These are phyloP conservation scores for Psammodynastes pulverulentus DNA, from an alignment of 2,113 vertebrate species.

Conservation along the genomic window DNA sequence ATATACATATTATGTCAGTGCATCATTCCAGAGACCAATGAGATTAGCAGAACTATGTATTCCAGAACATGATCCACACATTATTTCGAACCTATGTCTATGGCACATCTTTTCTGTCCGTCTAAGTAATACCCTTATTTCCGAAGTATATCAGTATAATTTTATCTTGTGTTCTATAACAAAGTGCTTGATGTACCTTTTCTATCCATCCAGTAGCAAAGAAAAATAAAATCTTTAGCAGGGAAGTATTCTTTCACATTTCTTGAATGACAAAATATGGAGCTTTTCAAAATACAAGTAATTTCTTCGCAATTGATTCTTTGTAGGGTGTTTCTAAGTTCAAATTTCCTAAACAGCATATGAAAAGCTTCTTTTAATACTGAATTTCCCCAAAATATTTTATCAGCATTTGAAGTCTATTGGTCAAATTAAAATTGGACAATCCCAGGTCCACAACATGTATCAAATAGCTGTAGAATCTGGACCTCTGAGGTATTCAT, in stretches of 20 bases:
- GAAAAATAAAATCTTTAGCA: background rate
- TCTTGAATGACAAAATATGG: background rate
- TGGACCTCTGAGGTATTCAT: background rate
- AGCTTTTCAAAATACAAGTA: background rate
- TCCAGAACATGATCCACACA: background rate
- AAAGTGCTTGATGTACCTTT: background rate
- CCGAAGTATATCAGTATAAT: background rate
- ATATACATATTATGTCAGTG: background rate
- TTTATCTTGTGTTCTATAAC: background rate
- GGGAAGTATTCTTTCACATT: background rate
- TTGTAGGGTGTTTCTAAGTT: background rate
- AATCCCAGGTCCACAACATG: background rate
- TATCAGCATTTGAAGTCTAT: background rate
- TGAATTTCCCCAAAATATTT: background rate
- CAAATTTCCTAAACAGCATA: background rate
- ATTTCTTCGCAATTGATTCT: background rate
- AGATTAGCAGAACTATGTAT: background rate
- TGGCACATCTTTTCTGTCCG: background rate
- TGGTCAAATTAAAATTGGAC: background rate
- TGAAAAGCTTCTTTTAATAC: background rate
- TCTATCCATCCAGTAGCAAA: background rate
- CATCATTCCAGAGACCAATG: background rate
- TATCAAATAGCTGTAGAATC: background rate
- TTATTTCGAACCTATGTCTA: background rate
- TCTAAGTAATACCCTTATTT: background rate